phyloP scores from a whole-genome alignment of 2,888 invertebrate genomes.

The Clostera curtula region DNA sequence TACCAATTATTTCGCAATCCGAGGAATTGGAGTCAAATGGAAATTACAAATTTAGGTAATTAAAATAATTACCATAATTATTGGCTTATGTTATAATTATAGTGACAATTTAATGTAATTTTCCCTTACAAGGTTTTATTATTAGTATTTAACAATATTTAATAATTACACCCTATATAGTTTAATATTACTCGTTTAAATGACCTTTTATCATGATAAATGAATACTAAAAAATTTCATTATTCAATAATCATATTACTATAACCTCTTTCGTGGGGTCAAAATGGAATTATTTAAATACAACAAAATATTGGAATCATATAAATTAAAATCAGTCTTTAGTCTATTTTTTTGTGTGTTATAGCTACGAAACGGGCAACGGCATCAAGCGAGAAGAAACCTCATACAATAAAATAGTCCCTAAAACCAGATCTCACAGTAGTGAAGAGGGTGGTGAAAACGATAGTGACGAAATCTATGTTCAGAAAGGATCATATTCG shows the following conservation, averaged over 20 bases:
- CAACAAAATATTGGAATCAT: too few species aligned
- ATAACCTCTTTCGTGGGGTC: too few species aligned
- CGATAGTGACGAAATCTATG: slow-evolving; percentile 73
- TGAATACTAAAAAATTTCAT: slow-evolving; percentile 1
- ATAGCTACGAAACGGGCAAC: slow-evolving; percentile 85
- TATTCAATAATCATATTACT: neutral
- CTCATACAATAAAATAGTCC: slow-evolving; percentile 79
- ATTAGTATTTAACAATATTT: too few species aligned
- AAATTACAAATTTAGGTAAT: slow-evolving; percentile 68
- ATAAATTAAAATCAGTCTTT: too few species aligned
- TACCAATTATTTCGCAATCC: slow-evolving; percentile 69
- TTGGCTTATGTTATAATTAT: too few species aligned
- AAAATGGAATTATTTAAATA: too few species aligned
- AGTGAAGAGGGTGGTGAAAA: slow-evolving; percentile 72
- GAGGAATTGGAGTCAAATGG: slow-evolving; percentile 69
- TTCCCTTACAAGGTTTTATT: too few species aligned
- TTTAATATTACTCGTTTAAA: too few species aligned
- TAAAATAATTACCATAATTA: slow-evolving; percentile 4
- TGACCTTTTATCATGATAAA: slow-evolving; percentile 1
- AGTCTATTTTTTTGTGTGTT: slow-evolving; percentile 3
- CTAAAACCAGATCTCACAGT: slow-evolving; percentile 51
- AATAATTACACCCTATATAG: too few species aligned
- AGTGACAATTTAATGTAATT: too few species aligned
- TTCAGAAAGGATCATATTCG: slow-evolving; percentile 79
- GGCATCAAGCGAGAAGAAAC: slow-evolving; percentile 84